Evolutionary conservation across 1,140 invertebrate genomes (phyloP).

Genomic region (Danaus plexippus): DNA sequence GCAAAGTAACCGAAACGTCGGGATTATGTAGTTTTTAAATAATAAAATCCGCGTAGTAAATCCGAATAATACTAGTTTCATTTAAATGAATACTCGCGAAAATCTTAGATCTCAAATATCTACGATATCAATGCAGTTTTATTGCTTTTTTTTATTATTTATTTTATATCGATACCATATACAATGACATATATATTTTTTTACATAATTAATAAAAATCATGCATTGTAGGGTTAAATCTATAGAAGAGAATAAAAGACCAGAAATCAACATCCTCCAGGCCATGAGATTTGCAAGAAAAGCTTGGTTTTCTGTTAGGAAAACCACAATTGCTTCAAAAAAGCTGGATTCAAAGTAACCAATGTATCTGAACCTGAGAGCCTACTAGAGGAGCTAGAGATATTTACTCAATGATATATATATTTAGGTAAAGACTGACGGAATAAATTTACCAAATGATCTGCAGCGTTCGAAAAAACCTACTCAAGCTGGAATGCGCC

Average conservation of each 20-base stretch:
- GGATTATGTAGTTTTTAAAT: too few relatives aligned
- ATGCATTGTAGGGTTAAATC: slow-evolving; percentile 4
- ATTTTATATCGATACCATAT: too few relatives aligned
- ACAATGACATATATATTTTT: too few relatives aligned
- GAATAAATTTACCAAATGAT: slow-evolving; percentile 2
- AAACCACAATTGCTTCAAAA: slow-evolving; percentile 18
- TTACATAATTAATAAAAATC: too few relatives aligned
- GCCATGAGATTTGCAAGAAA: slow-evolving; percentile 14
- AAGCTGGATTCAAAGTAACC: slow-evolving; percentile 14
- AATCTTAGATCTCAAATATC: too few relatives aligned
- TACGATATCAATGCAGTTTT: too few relatives aligned
- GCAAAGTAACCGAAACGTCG: too few relatives aligned
- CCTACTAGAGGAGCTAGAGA: slow-evolving; percentile 18
- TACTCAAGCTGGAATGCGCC: slow-evolving; percentile 33
- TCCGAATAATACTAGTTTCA: too few relatives aligned
- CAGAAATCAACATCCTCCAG: slow-evolving; percentile 13
- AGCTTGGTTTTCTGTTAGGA: slow-evolving; percentile 13
- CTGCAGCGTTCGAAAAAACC: slow-evolving; percentile 7
- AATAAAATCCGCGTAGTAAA: too few relatives aligned
- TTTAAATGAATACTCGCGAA: too few relatives aligned
- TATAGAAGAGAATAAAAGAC: slow-evolving; percentile 11
- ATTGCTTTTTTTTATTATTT: too few relatives aligned
- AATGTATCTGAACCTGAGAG: slow-evolving; percentile 17
- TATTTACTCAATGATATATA: too few relatives aligned
- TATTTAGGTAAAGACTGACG: slow-evolving; percentile 14